Percentiles rank a stretch among this genome's conserved stretches.
These are phyloP conservation scores for Himantopus leucocephalus DNA, from an alignment of 2,113 vertebrate species.

Conservation along the genomic window DNA sequence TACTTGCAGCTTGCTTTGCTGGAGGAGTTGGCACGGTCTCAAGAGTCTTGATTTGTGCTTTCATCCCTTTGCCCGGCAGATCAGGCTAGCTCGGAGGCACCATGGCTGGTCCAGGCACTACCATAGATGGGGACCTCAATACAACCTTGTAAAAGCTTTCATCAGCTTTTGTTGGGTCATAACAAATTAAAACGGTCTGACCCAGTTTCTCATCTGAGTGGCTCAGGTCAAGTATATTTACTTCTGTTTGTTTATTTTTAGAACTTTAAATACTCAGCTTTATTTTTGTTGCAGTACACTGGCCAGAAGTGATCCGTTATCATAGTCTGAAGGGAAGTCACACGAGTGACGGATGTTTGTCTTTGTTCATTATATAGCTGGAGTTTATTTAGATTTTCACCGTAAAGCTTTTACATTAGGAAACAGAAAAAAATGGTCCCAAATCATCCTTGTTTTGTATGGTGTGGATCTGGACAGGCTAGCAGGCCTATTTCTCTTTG, in stretches of 20 bases:
- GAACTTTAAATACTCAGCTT: constrained; percentile 60
- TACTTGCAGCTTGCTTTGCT: neutral
- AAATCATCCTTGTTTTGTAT: neutral
- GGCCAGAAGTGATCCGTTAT: constrained; percentile 54
- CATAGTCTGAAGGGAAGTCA: constrained; percentile 19
- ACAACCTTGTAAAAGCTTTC: constrained; percentile 52
- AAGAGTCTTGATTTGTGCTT: neutral
- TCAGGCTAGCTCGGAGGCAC: neutral
- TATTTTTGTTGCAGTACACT: constrained; percentile 67
- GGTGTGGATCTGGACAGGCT: neutral
- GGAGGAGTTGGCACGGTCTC: neutral
- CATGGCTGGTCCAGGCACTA: neutral
- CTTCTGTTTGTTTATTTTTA: constrained; percentile 55
- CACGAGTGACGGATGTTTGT: constrained; percentile 48
- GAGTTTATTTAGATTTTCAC: constrained; percentile 36
- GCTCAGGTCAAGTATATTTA: constrained; percentile 68
- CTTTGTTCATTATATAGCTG: constrained; percentile 30
- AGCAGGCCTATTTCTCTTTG: neutral
- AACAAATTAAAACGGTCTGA: constrained; percentile 39
- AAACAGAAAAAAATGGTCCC: neutral
- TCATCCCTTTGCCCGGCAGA: neutral
- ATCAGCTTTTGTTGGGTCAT: constrained; percentile 35
- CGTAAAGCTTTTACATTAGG: neutral
- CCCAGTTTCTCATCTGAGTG: constrained; percentile 30
- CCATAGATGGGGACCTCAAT: neutral